Evolutionary conservation across 2,113 vertebrate species (phyloP).

Genomic region (Puntigrus tetrazona): DNA sequence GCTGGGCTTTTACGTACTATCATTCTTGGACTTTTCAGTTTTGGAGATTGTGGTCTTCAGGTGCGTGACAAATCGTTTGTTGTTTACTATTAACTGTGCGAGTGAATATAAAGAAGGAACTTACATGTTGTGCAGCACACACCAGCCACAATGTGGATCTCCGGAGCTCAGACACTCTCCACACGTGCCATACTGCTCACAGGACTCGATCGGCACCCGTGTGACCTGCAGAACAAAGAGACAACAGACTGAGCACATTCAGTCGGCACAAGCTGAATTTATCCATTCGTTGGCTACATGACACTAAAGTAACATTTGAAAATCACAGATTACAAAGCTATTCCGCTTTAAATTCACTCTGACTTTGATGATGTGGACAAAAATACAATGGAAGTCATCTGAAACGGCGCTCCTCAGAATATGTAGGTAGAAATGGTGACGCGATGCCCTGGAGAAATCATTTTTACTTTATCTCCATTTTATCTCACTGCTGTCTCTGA

Average conservation of each 20-base stretch:
- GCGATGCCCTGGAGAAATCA: not conserved
- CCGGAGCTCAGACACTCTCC: constrained; percentile 95
- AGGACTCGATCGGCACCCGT: constrained; percentile 91
- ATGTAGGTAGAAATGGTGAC: not conserved
- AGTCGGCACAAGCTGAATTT: not conserved
- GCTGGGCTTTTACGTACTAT: not conserved
- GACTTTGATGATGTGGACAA: not conserved
- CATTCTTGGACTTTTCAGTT: not conserved
- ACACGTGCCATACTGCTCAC: constrained; percentile 94
- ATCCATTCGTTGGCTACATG: not conserved
- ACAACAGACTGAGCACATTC: not conserved
- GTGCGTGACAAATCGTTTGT: not conserved
- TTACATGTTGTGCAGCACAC: constrained; percentile 95
- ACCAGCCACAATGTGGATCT: constrained; percentile 98
- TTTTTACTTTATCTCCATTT: not conserved
- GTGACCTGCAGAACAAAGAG: constrained; percentile 79
- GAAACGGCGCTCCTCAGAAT: not conserved
- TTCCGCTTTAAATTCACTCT: not conserved
- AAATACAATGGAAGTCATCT: not conserved
- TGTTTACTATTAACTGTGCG: not conserved
- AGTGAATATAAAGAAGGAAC: constrained; percentile 62
- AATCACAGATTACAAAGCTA: not conserved
- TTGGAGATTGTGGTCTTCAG: not conserved
- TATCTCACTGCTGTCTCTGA: not conserved
- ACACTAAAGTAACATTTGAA: not conserved